A percentile compares a stretch with the other conserved stretches of the same genome.
Conservation (phyloP, 2,113 vertebrate genomes). For the Vidua chalybeata region DNA sequence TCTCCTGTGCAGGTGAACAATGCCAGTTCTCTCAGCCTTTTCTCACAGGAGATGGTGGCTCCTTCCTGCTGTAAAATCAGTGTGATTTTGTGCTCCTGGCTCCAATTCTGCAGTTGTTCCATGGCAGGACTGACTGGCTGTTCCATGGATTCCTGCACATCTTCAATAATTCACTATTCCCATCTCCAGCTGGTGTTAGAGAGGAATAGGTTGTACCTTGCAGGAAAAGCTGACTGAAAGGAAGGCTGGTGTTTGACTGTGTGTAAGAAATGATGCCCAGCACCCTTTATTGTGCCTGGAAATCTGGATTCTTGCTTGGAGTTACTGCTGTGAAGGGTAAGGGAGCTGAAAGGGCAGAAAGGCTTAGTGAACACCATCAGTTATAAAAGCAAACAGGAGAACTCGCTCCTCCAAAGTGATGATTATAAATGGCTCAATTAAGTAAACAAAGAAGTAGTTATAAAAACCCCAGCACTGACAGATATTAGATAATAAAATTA, state of each 20-base stretch:
- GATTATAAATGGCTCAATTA: constrained; percentile 37
- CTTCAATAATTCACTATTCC: not conserved
- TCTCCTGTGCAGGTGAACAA: not conserved
- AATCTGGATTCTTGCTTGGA: not conserved
- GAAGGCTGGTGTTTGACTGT: not conserved
- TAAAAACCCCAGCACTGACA: not conserved
- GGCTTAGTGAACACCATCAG: not conserved
- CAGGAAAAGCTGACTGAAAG: not conserved
- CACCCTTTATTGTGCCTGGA: not conserved
- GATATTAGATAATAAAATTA: constrained; percentile 52
- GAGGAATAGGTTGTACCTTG: not conserved
- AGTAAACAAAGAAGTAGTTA: constrained; percentile 43
- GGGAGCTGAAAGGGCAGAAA: constrained; percentile 1
- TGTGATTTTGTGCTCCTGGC: not conserved
- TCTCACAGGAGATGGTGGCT: not conserved
- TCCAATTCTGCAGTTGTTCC: not conserved
- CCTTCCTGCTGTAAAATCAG: not conserved
- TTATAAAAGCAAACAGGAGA: not conserved
- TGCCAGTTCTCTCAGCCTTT: not conserved
- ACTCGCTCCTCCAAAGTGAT: not conserved
- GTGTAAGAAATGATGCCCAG: not conserved
- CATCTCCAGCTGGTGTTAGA: not conserved
- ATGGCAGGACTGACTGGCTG: not conserved
- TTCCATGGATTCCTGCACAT: not conserved
- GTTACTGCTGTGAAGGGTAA: not conserved